A percentile compares a stretch with the other conserved stretches of the same genome.
These are phyloP conservation scores for Ivindomyrus marchei DNA, from an alignment of 2,113 vertebrate genomes.

Conservation along the genomic window DNA sequence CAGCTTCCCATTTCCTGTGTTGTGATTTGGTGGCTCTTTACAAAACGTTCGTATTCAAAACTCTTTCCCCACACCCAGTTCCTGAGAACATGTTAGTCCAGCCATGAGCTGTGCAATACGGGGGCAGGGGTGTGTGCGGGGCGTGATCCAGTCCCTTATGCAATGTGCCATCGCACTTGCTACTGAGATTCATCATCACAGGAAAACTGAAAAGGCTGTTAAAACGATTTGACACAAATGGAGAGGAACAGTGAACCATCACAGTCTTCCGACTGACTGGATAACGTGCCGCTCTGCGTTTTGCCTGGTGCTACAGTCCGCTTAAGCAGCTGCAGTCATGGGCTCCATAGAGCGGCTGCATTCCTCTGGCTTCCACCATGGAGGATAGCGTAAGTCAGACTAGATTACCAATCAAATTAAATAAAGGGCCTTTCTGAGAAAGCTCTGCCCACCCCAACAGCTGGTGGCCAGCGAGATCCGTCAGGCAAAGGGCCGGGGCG, in stretches of 20 bases:
- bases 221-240: neutral
- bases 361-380: neutral
- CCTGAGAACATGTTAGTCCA: neutral
- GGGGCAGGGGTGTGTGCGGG: neutral
- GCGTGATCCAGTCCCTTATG: neutral
- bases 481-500: neutral
- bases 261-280: neutral
- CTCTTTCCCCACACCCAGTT: neutral
- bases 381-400: neutral
- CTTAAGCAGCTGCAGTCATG: neutral
- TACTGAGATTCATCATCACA: neutral
- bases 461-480: neutral
- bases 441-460: neutral
- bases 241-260: neutral
- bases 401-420: too few species aligned
- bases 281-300: neutral
- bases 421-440: neutral
- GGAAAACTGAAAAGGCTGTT: neutral
- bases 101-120: too few species aligned
- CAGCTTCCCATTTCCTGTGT: slow-evolving; percentile 22
- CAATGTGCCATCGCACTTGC: neutral
- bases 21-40: slow-evolving; percentile 14
- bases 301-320: too few species aligned
- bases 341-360: neutral
- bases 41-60: neutral